Evolutionary conservation across 2,113 vertebrate species (phyloP).

Genomic region (Pungitius pungitius): DNA sequence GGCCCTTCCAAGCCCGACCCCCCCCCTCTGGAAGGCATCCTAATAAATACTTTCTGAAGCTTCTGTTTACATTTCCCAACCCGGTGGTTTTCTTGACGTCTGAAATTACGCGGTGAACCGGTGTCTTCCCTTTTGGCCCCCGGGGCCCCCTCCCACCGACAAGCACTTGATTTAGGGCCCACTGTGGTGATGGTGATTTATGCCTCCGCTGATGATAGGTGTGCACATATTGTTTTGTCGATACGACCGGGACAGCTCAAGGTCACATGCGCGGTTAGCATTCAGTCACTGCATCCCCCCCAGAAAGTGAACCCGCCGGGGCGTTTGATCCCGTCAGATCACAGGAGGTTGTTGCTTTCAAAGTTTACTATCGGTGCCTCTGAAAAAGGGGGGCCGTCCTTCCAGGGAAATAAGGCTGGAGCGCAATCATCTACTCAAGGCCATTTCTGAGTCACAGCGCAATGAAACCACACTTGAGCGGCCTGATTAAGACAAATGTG

Average conservation of each 20-base stretch:
- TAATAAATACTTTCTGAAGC: conserved; percentile 62
- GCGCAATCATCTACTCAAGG: conserved; percentile 62
- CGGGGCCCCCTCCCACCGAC: conserved; percentile 66
- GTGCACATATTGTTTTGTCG: conserved; percentile 77
- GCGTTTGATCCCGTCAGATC: conserved; percentile 55
- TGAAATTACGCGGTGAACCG: conserved; percentile 66
- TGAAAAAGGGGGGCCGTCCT: not conserved
- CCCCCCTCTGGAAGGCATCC: conserved; percentile 48
- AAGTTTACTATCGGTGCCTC: conserved; percentile 39
- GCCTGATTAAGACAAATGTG: conserved; percentile 65
- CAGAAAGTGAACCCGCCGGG: conserved; percentile 58
- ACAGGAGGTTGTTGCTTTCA: conserved; percentile 46
- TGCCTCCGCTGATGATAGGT: conserved; percentile 73
- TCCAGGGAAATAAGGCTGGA: conserved; percentile 49
- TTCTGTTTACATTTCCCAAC: conserved; percentile 73
- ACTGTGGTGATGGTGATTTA: conserved; percentile 70
- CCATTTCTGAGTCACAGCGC: conserved; percentile 59
- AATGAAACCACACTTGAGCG: conserved; percentile 57
- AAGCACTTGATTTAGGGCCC: conserved; percentile 73
- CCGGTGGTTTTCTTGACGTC: conserved; percentile 70
- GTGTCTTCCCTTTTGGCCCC: conserved; percentile 63
- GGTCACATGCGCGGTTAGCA: conserved; percentile 65
- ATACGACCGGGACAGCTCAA: conserved; percentile 71
- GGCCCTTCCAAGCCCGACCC: conserved; percentile 26
- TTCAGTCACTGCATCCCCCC: conserved; percentile 64